Evolutionary conservation across 2,888 invertebrate species (phyloP), one percentile per base, ranked within the genome.

Genomic region (Teinopalpus imperialis): DNA sequence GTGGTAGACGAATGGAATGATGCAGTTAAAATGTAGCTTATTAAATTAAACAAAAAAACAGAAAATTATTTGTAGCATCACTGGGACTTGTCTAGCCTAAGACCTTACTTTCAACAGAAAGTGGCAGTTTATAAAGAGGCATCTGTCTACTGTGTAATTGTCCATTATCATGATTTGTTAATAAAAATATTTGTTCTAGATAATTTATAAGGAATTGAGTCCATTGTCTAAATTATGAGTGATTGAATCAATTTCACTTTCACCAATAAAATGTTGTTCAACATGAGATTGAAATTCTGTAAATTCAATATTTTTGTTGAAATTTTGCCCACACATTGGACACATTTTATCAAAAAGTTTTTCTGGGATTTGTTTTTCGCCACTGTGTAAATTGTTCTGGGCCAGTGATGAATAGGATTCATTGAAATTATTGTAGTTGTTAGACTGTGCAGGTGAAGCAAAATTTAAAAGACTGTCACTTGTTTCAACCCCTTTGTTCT

Each of bases 251-350:
- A 69, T 49, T 48, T 91, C 90, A 43, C 70, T 72, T 21, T 92
- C 91, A 54, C 91, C 90, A 44, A 90, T 78, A 71, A 95, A 95
- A 81, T 95, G 95, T 59, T 88, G 91, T 71, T 95, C 92, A 16
- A 96, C 95, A 76, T 96, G 95, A 46, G 91, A 83, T 53, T 93
- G 92, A 65, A 95, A 95, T 32, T 90, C 90, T 14, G 90, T 77
- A 70, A 95, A 94, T 12, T 85, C 68, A 6, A 88, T 68, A 43
- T 90, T 81, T 65, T 89, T 90, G 30, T 81, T 80, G 64, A 92
- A 95, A 52, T 85, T 81, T 68, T 90, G 87, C 5, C 92, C 93
- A 75, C 95, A 95, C 81, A 95, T 90, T 0, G 95, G 95, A 61
- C 95, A 95, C 39, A 93, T 92, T 71, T 91, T 92, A 55, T 89